Base-by-base conservation (phyloP, 2,797 vertebrate genomes). In the Sebastes hopkinsi region DNA sequence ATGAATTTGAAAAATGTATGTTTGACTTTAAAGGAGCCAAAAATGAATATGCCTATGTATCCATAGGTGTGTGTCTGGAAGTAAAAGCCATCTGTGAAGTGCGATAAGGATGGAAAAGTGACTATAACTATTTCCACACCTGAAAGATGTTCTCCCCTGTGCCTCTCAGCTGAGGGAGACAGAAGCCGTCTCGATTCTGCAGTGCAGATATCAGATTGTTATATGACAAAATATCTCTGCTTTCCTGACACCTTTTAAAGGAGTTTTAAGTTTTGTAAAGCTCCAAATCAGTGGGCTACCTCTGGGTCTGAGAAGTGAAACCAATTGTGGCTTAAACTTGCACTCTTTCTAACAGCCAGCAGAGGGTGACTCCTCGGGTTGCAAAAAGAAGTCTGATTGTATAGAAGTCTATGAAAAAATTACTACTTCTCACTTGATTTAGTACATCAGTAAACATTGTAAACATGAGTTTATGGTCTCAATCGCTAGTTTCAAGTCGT, bases 51-150 rank as follows among this genome's bases (percentile, higher is more conserved):
- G 42, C 18, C 50, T 78, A 70, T 60, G 68, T 72, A 71, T 32
- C 74, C 77, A 84, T 74, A 86, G 83, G 72, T 86, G 80, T 79
- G 65, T 68, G 27, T 71, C 67, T 80, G 66, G 66, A 82, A 81
- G 72, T 50, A 52, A 82, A 80, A 74, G 55, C 75, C 73, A 65
- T 81, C 83, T 88, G 87, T 81, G 67, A 80, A 70, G 20, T 50
- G 72, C 1, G 85, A 90, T 90, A 88, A 89, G 70, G 36, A 23
- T 0, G 3, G 68, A 77, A 72, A 88, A 61, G 25, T 46, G 8
- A 58, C 67, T 50, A 12, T 29, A 72, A 67, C 65, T 79, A 69
- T 72, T 82, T 84, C 79, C 67, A 68, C 67, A 67, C 67, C 38
- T 67, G n/a, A 29, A 82, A 79, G 58, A 76, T 42, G 32, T 34